Percentiles rank a stretch among this genome's conserved stretches.
These are phyloP conservation scores for Tetraneura akinire DNA, from an alignment of 1,140 invertebrate genomes.

Conservation along the genomic window DNA sequence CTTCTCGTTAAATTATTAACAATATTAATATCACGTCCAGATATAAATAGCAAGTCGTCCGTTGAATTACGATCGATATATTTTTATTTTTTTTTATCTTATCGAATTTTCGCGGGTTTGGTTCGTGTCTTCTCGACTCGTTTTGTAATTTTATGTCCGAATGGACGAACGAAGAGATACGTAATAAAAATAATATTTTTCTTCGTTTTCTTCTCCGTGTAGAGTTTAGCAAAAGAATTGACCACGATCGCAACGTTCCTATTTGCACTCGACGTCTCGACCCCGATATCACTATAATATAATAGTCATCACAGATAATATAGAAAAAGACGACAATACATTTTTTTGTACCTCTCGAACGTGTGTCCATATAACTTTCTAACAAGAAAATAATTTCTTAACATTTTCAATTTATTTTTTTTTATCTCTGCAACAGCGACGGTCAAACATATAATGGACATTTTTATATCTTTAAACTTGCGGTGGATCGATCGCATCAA, in stretches of 20 bases:
- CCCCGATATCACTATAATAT: background rate
- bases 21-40: background rate
- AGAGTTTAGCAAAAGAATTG: background rate
- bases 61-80: background rate
- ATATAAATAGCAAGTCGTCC: background rate
- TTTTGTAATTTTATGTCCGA: too few species aligned
- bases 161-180: too few species aligned
- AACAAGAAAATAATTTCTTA: too few species aligned
- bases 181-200: background rate
- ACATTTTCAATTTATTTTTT: too few species aligned
- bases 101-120: slow-evolving; percentile 17
- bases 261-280: background rate
- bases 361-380: too few species aligned
- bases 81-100: background rate
- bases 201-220: background rate
- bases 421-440: too few species aligned
- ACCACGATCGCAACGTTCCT: background rate
- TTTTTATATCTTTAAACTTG: too few species aligned
- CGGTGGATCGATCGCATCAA: too few species aligned
- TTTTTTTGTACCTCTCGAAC: background rate
- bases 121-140: background rate
- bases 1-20: slow-evolving; percentile 9
- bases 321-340: background rate
- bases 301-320: background rate
- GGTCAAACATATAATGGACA: too few species aligned